Evolutionary conservation across 92 coral and sea anemone species (phyloP), one percentile per base, ranked within the genome.

Genomic region (Pocillopora grandis): DNA sequence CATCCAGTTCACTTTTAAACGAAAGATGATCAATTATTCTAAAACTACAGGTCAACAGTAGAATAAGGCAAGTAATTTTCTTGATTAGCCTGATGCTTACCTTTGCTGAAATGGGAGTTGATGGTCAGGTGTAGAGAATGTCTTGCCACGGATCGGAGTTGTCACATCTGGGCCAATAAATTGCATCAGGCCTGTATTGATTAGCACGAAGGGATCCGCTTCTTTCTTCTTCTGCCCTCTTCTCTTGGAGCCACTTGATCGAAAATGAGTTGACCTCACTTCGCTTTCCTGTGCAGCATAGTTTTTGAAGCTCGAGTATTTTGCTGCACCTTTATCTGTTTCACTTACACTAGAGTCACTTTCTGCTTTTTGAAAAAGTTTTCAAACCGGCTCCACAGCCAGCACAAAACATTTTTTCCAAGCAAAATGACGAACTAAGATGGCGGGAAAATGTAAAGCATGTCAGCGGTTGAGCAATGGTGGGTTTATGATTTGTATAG

Each of bases 221-320:
- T 85, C 88, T 85, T 77, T 85, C 69, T 18, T 16, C 77, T 76
- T 85, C 66, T n/a, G 61, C 58, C 58, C 76, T 2, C 52, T 75
- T 71, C 33, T 76, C 55, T 78, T 56, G 27, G 77, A 66, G 31
- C 71, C 71, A 62, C 60, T 78, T 20, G 52, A 56, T 67, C 71
- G 75, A 64, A 85, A 76, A 76, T 66, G 83, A 27, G 83, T 85
- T 2, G 83, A 66, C 66, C 88, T 76, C 81, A 76, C 88, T n/a
- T 72, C 23, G 19, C 67, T 58, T 52, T 85, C 76, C 70, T 85
- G 56, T 31, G 88, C 68, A 20, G 88, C 83, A 76, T 58, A 77
- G 61, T 35, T 37, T 56, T 77, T 73, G 76, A 85, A 85, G 76
- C 62, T 76, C 60, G 76, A 74, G 76, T 83, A 85, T 85, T 85